phyloP scores from a whole-genome alignment of 92 coral and sea anemone species.

The Scolanthus callimorphus region DNA sequence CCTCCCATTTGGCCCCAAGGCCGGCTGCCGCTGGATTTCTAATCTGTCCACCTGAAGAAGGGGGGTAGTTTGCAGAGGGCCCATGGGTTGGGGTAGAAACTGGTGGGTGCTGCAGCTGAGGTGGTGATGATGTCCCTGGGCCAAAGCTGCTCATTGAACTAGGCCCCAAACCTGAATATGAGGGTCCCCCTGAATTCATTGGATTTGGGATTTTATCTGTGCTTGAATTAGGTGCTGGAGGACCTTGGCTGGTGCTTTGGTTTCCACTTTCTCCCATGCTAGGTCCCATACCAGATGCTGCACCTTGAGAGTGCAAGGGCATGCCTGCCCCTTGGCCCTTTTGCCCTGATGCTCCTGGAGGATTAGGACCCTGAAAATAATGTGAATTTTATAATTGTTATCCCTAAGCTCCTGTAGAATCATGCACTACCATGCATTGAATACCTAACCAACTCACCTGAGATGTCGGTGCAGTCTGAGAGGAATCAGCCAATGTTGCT shows the following conservation, averaged over 20 bases:
- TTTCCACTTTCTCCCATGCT: slow-evolving; percentile 53
- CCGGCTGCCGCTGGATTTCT: slow-evolving; percentile 43
- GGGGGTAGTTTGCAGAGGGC: slow-evolving; percentile 48
- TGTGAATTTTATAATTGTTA: no score
- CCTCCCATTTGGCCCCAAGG: slow-evolving; percentile 46
- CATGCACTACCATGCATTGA: no score
- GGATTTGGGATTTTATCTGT: slow-evolving; percentile 19
- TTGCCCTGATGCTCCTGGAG: slow-evolving; percentile 36
- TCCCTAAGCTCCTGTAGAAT: no score
- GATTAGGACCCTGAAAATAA: no score
- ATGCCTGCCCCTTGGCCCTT: no score
- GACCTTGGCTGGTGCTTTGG: slow-evolving; percentile 28
- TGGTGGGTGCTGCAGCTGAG: slow-evolving; percentile 80
- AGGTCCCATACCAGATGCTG: slow-evolving; percentile 46
- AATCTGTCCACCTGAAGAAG: slow-evolving; percentile 53
- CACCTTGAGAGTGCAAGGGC: slow-evolving; percentile 58
- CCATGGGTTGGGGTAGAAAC: slow-evolving; percentile 46
- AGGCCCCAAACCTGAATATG: slow-evolving; percentile 56
- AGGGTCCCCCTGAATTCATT: slow-evolving; percentile 26
- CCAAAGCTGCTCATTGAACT: slow-evolving; percentile 38
- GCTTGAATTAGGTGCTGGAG: slow-evolving; percentile 28
- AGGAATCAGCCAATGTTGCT: slow-evolving; percentile 91
- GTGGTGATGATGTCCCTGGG: slow-evolving; percentile 62
- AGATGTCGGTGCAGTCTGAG: slow-evolving; percentile 60
- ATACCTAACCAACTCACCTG: slow-evolving; percentile 25